Evolutionary conservation across 2,113 vertebrate species (phyloP), one percentile per base, ranked within the genome.

Genomic region (Salvelinus alpinus): DNA sequence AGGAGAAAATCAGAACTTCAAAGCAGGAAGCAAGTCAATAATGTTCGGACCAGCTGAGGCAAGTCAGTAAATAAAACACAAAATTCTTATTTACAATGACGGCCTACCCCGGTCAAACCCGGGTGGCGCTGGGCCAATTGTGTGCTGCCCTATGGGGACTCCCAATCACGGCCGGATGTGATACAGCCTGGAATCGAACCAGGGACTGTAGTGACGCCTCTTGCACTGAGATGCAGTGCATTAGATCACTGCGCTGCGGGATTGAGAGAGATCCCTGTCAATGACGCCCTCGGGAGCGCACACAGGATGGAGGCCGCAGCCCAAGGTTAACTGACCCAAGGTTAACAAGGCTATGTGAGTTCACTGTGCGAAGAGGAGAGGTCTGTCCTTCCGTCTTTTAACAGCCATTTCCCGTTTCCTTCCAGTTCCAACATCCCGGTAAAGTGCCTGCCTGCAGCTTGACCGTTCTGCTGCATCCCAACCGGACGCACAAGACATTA

Each of bases 381-480:
- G 12, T 54, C 51, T 54, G 51, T 84, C 80, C 76, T 68, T 75
- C 44, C 12, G 71, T 76, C 85, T 90, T 90, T 88, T 86, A 86
- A 91, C 85, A 86, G 86, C 85, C 76, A 9, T 70, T 75, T 44
- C 38, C 72, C 78, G 68, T 47, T 82, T 62, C 59, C 65, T 86
- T 83, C 78, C 76, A 89, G 3, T 31, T 29, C 64, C 64, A 27
- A 65, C 38, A 38, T 9, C 34, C 38, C 38, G 8, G 8, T 9
- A 7, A 38, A 38, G 1, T 38, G 38, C 38, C 64, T 65, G 22
- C 91, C 87, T 85, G 73, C n/a, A 22, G 59, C 59, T 1, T 73
- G 88, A 87, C 89, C 86, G 79, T 68, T 80, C 80, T 84, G 77
- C 71, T 74, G 78, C 72, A 74, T 87, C 89, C 91, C 88, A 71